These are phyloP conservation scores for Morus bassanus DNA, from an alignment of 2,797 vertebrate species.

Conservation along the genomic window DNA sequence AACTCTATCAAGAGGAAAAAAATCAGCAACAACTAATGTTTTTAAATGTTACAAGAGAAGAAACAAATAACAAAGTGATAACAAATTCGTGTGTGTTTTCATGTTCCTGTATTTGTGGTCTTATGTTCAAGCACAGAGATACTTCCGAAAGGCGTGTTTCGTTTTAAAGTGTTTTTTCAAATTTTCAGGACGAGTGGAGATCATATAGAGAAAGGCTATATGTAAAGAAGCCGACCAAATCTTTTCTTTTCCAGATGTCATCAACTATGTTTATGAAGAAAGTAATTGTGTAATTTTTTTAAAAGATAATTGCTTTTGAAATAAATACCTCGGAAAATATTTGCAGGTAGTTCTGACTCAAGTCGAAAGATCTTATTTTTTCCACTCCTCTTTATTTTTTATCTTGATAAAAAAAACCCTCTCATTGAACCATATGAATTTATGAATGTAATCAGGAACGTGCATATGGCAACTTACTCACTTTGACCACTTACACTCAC, in stretches of 20 bases:
- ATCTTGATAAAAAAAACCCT: background rate
- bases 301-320: background rate
- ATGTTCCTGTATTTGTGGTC: background rate
- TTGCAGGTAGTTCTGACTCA: background rate
- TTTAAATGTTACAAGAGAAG: background rate
- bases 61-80: background rate
- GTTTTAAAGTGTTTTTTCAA: background rate
- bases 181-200: background rate
- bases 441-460: constrained; percentile 33
- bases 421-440: background rate
- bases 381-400: background rate
- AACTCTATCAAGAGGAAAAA: background rate
- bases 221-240: background rate
- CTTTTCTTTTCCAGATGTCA: background rate
- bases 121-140: background rate
- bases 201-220: background rate
- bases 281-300: background rate
- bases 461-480: background rate
- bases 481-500: constrained; percentile 22
- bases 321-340: background rate
- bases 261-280: background rate
- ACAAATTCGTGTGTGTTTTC: background rate
- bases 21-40: background rate
- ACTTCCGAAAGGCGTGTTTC: background rate
- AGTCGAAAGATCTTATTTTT: background rate